phyloP scores from a whole-genome alignment of 2,888 invertebrate genomes.

The Drosophila austrosaltans region DNA sequence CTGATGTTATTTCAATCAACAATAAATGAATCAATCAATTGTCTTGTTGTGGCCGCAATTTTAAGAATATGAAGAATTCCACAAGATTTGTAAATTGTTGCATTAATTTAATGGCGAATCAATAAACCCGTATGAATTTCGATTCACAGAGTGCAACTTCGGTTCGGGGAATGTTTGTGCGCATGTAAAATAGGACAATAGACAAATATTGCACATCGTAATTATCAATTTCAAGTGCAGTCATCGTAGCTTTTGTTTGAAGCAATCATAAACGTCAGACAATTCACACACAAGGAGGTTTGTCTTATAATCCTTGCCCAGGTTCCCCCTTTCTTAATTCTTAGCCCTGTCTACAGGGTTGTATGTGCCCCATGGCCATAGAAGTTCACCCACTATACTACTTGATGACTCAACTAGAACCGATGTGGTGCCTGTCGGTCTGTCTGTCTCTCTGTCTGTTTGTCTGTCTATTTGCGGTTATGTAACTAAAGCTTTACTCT shows the following conservation, averaged over 20 bases:
- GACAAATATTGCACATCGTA: constrained; percentile 70
- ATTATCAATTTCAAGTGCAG: constrained; percentile 77
- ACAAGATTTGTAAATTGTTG: not conserved
- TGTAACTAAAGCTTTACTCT: constrained; percentile 70
- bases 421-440: not conserved
- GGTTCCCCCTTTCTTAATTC: constrained; percentile 1
- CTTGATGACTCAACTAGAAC: constrained; percentile 66
- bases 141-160: not conserved
- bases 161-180: constrained; percentile 14
- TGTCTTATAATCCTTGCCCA: constrained; percentile 10
- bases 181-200: constrained; percentile 27
- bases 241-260: constrained; percentile 73
- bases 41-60: not conserved
- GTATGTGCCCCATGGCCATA: constrained; percentile 1
- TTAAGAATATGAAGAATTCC: not conserved
- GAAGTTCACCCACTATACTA: constrained; percentile 1
- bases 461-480: constrained; percentile 73
- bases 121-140: constrained; percentile 6
- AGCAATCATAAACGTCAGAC: constrained; percentile 72
- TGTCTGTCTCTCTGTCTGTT: constrained; percentile 66
- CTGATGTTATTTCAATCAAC: not conserved
- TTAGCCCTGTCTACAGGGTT: not conserved
- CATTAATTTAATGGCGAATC: constrained; percentile 22
- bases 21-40: not conserved
- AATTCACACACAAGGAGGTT: constrained; percentile 31